Conservation (phyloP, 2,797 vertebrate species). For the Clamator glandarius region DNA sequence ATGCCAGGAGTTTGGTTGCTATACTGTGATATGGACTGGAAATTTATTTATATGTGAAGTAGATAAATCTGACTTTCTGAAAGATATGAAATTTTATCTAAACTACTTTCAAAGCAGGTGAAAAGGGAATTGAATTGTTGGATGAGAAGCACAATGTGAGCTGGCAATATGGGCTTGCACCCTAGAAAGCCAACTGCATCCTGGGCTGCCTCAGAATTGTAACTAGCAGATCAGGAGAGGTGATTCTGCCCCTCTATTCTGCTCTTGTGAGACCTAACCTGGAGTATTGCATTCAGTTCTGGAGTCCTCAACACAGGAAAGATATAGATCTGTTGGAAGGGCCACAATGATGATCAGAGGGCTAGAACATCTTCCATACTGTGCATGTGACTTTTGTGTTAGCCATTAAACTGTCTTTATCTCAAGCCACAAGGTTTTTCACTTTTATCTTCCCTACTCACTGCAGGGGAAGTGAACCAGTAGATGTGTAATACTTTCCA, state of each 20-base stretch:
- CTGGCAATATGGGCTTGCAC: too few relatives aligned
- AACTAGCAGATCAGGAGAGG: too few relatives aligned
- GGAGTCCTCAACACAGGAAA: too few relatives aligned
- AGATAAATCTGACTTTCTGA: not conserved
- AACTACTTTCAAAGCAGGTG: not conserved
- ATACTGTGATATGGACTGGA: not conserved
- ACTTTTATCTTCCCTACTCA: not conserved
- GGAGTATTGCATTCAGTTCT: too few relatives aligned
- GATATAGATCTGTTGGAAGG: too few relatives aligned
- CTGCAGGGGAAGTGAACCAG: not conserved
- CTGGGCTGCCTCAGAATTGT: too few relatives aligned
- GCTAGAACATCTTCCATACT: too few relatives aligned
- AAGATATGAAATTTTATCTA: not conserved
- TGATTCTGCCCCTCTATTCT: too few relatives aligned
- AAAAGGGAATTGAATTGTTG: not conserved
- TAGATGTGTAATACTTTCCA: not conserved
- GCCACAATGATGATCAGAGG: too few relatives aligned
- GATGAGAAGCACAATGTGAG: too few relatives aligned
- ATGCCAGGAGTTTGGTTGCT: not conserved
- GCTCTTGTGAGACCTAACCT: too few relatives aligned
- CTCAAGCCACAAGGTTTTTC: not conserved
- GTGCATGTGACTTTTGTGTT: rapidly evolving
- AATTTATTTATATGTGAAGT: not conserved
- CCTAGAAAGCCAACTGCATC: too few relatives aligned
- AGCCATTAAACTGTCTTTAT: not conserved